Conservation (phyloP, 2,888 invertebrate species). For the Liposcelis brunnea region DNA sequence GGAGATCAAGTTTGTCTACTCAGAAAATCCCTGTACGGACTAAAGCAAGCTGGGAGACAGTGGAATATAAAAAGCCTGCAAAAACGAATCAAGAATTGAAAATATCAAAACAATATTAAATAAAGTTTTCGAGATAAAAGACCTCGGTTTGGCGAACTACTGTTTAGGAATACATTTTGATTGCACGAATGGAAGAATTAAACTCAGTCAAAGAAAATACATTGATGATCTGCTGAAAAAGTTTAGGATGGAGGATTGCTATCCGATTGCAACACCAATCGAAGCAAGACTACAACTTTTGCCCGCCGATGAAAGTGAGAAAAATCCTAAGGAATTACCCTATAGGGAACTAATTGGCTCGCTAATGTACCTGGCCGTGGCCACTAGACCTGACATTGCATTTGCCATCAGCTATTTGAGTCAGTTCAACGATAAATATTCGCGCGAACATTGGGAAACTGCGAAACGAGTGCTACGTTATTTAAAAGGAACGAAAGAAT, state of each 20-base stretch:
- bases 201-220: constrained; percentile 14
- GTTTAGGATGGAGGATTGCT: constrained; percentile 18
- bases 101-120: constrained; percentile 10
- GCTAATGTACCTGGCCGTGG: constrained; percentile 7
- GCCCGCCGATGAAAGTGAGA: too few relatives aligned
- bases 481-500: constrained; percentile 5
- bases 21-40: constrained; percentile 16
- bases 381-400: constrained; percentile 10
- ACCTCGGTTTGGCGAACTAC: constrained; percentile 13
- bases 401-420: constrained; percentile 8
- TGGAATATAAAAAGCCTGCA: constrained; percentile 7
- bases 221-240: constrained; percentile 17
- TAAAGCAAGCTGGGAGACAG: constrained; percentile 16
- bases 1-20: constrained; percentile 15
- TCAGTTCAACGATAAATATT: constrained; percentile 7
- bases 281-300: background rate
- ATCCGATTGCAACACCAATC: constrained; percentile 15
- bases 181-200: constrained; percentile 11
- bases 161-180: constrained; percentile 14
- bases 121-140: constrained; percentile 13
- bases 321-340: background rate
- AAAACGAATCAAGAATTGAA: constrained; percentile 7
- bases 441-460: constrained; percentile 7
- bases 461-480: constrained; percentile 10
- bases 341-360: background rate